Base-by-base conservation (phyloP, 1,140 invertebrate genomes). In the Diorhabda elongata region DNA sequence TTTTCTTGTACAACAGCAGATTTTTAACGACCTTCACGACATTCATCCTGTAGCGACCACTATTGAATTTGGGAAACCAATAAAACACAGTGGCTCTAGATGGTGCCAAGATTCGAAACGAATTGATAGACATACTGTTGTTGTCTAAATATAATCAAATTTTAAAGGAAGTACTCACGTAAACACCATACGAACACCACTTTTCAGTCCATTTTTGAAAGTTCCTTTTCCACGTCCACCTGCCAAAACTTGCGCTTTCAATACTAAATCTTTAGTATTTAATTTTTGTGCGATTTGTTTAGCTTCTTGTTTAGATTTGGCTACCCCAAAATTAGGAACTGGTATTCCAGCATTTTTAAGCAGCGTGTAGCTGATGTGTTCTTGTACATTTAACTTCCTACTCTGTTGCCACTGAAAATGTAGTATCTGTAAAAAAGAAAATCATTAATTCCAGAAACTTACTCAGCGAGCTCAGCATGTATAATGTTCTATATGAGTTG, bases 161-260 rank as follows among this genome's bases (percentile, higher is more conserved):
- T 26, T 41, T 42, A 44, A 11, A 6, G 2, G 41, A 61, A 66
- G n/a, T 8, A 87, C 91, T 90, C 87, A 96, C 94, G 89, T 89
- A 79, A 90, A 90, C 73, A 96, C 94, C 85, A 96, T 91, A 73
- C 93, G 90, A 0, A 98, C 96, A 68, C 96, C 96, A 60, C 95
- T 95, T 83, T 97, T 92, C 4, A 92, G 87, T 2, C 94, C 94
- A 83, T 89, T 94, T 82, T 97, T 96, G 79, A 98, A 98, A 68
- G 88, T 82, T 44, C 97, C 97, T 81, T 93, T 96, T 74, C 97
- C 97, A 79, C 97, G 87, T 5, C 97, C 97, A 76, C 97, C 97
- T 73, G 97, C 94, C 65, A 98, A 85, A 26, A 99, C 97, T 85
- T 98, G 97, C 41, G 97, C 97, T 83, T 98, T 98, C 56, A 98